A percentile compares a stretch with the other conserved stretches of the same genome.
Evolutionary conservation across 2,113 vertebrate species (phyloP).

Genomic region (Oryzias celebensis): DNA sequence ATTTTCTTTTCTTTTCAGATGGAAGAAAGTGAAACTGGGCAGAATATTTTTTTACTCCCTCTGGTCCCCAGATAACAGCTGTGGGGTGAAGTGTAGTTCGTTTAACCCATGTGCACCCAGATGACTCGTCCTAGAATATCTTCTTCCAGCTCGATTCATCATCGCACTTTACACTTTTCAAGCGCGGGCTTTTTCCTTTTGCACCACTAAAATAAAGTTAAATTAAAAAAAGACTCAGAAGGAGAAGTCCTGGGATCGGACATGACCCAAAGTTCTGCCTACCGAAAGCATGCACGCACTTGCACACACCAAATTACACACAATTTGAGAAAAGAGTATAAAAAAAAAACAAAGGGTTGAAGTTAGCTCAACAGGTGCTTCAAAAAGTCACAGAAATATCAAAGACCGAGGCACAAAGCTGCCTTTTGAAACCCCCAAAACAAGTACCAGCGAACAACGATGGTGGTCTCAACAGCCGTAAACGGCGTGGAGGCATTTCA

Average conservation of each 20-base stretch:
- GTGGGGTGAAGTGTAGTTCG: conserved; percentile 11
- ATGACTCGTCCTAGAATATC: conserved; percentile 13
- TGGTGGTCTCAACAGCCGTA: conserved; percentile 40
- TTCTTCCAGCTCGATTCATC: neutral
- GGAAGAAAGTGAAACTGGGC: neutral
- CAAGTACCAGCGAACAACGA: conserved; percentile 42
- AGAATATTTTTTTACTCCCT: neutral
- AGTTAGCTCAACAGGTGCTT: conserved; percentile 37
- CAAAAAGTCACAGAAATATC: conserved; percentile 63
- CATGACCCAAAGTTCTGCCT: conserved; percentile 9
- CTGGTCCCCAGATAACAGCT: conserved; percentile 20
- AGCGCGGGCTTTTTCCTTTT: conserved; percentile 39
- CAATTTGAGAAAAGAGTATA: conserved; percentile 32
- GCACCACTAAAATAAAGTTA: conserved; percentile 17
- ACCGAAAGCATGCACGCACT: conserved; percentile 21
- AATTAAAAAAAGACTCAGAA: conserved; percentile 16
- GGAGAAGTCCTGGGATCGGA: neutral
- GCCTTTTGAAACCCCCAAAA: conserved; percentile 56
- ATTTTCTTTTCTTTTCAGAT: conserved; percentile 9
- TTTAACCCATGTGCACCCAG: neutral
- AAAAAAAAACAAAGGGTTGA: conserved; percentile 18
- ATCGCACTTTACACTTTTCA: conserved; percentile 37
- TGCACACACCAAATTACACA: neutral
- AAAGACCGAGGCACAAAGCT: conserved; percentile 68
- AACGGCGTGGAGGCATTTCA: conserved; percentile 39